Evolutionary conservation across 2,113 vertebrate species (phyloP), one percentile per base, ranked within the genome.

Genomic region (Podocnemis expansa): DNA sequence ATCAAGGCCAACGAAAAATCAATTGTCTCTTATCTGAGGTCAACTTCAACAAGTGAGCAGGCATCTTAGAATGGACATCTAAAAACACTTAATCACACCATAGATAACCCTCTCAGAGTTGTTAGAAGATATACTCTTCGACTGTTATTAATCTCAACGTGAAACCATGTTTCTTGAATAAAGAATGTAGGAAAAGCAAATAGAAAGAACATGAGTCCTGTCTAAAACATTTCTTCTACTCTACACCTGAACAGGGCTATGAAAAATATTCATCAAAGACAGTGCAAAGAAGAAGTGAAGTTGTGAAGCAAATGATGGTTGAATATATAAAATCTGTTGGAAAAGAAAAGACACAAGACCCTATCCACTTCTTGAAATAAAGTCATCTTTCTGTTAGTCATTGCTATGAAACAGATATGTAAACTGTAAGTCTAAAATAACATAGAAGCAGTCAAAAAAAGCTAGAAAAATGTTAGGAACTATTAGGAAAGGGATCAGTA

Each of bases 291-390:
- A 21, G 4, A 4, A 0, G 3, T 3, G n/a, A 12, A 24, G 43
- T 19, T 47, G 75, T 34, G 29, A 67, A 24, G 63, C 29, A 43
- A 22, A 34, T 4, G 29, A 49, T 51, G 43, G 27, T 13, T 1
- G 8, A 67, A 34, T 19, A 45, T 22, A 11, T 38, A 47, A 25
- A 92, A 43, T 21, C 3, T 34, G 2, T 38, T 87, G 38, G 58
- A 0, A 1, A 45, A 0, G 0, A 45, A 13, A 51, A 84, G 19
- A 41, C 5, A 75, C 70, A 17, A 34, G 58, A 34, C 58, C 58
- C 21, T 80, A 34, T 0, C 45, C 19, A 17, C 13, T 38, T 58
- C 49, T 70, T 43, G 10, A 81, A 58, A 31, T 24, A 31, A 49
- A 63, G 16, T 16, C 31, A 8, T 2, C 2, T 5, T 3, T 25